Conservation (phyloP, 2,797 vertebrate species). For the Euthynnus affinis region DNA sequence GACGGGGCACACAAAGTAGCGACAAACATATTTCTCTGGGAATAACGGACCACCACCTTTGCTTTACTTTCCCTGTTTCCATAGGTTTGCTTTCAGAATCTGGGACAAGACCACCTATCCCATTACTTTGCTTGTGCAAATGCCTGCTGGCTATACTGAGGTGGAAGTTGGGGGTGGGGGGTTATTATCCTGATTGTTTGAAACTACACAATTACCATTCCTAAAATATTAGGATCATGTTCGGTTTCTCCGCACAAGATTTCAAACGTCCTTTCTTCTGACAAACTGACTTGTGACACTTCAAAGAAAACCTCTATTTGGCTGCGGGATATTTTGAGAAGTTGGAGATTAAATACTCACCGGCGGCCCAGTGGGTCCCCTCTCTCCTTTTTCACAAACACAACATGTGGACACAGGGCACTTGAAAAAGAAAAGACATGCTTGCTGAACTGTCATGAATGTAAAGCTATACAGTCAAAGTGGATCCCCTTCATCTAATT, state of each 20-base stretch:
- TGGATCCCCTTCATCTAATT: slow-evolving; percentile 5
- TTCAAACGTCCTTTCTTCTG: slow-evolving; percentile 31
- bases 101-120: slow-evolving; percentile 44
- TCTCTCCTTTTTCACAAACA: slow-evolving; percentile 93
- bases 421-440: slow-evolving; percentile 78
- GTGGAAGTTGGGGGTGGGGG: slow-evolving; percentile 8
- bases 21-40: slow-evolving; percentile 56
- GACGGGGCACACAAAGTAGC: slow-evolving; percentile 12
- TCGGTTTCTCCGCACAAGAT: slow-evolving; percentile 27
- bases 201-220: slow-evolving; percentile 60
- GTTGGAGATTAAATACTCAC: slow-evolving; percentile 84
- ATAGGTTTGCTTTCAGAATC: slow-evolving; percentile 60
- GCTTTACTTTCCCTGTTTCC: slow-evolving; percentile 44
- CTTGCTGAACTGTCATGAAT: slow-evolving; percentile 35
- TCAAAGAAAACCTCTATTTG: slow-evolving; percentile 47
- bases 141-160: slow-evolving; percentile 50
- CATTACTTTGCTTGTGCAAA: slow-evolving; percentile 31
- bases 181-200: slow-evolving; percentile 66
- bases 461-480: slow-evolving; percentile 14
- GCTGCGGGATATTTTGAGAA: slow-evolving; percentile 38
- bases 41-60: slow-evolving; percentile 25
- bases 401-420: slow-evolving; percentile 91
- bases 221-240: slow-evolving; percentile 50
- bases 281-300: slow-evolving; percentile 30
- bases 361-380: slow-evolving; percentile 86